Base-by-base conservation (phyloP, 2,797 vertebrate species). In the Botia almorhae region DNA sequence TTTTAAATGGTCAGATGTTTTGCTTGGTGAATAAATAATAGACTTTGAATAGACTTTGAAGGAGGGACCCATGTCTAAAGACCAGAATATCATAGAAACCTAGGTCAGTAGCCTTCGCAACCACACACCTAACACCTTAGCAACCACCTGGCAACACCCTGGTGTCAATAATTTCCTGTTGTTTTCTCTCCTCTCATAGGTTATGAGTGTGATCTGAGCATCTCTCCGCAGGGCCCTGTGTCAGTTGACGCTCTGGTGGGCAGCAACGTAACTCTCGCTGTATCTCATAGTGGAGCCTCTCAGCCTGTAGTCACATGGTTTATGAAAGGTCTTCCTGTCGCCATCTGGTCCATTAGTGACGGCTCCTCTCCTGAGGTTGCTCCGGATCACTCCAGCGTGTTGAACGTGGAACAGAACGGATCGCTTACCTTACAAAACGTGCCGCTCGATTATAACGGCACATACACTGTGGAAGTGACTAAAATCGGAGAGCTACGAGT, bases 391-490 rank as follows among this genome's bases (percentile, higher is more conserved):
- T 33, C 0, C 0, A 5, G 43, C 0, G 85, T 91, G 36, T 81
- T 94, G 58, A 61, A 7, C 7, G 16, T 91, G 0, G 87, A 90
- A 3, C 5, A 0, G 6, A 2, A 81, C 4, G 94, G 92, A 39
- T 93, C 92, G 0, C 91, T 95, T 0, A 85, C 87, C 0, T 90
- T 95, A 69, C 36, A 71, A 0, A 83, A 88, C 7, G 89, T 93
- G 21, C 10, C 81, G 0, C 61, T 84, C 3, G 3, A 0, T 4
- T 88, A 87, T 69, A 87, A 79, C 4, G 58, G 75, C 0, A 81
- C 21, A 39, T 95, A 94, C 85, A 90, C 56, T 0, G 46, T 93
- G 3, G 83, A 86, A 61, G 60, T 94, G 46, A 85, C 69, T 2
- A 3, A 23, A 14, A 39, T 72, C 1, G 19, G 43, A 5, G 48